Base-by-base conservation (phyloP, 1,140 invertebrate genomes). In the Sinonovacula constricta region DNA sequence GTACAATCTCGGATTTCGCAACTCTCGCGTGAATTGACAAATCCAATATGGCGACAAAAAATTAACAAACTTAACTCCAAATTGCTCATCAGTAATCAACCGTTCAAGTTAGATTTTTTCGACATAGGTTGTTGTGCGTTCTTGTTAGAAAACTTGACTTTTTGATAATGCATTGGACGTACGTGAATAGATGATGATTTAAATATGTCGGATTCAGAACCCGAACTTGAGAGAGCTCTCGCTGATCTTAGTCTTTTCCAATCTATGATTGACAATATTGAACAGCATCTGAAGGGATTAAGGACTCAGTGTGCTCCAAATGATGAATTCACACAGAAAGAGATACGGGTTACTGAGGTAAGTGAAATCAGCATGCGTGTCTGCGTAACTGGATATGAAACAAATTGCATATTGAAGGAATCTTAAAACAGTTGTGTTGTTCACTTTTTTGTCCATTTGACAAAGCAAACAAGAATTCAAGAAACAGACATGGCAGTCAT, bases 231-330 rank as follows among this genome's bases (percentile, higher is more conserved):
- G 65, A 87, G 87, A 82, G 88, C 88, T 54, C 84, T 89, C 56
- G 86, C 88, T 71, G 83, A 85, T 68, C 90, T 91, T 81, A 85
- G 76, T 62, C 88, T 84, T 63, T 93, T 95, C 81, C 96, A 98
- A 93, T 95, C 95, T 83, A 97, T 98, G 95, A 98, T 98, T 92
- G 96, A 97, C 93, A 95, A 97, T 91, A 97, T 95, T 86, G 96
- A 96, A 71, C 95, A 96, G 91, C 94, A 96, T 90, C 94, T 99
- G 85, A 95, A 97, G 88, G 96, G 96, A 63, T 93, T 99, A 83
- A 93, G 97, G 89, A 97, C 96, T 65, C 95, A 97, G 93, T 98
- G 97, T 92, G 95, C 95, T 26, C 96, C 96, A 65, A 97, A 95
- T 90, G 96, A 95, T 56, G 96, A 97, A 91, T 93, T 99, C 80